Percentiles rank a stretch among this genome's conserved stretches.
Conservation (phyloP, 2,113 vertebrate genomes). For the Brachypodius melanocephalos region DNA sequence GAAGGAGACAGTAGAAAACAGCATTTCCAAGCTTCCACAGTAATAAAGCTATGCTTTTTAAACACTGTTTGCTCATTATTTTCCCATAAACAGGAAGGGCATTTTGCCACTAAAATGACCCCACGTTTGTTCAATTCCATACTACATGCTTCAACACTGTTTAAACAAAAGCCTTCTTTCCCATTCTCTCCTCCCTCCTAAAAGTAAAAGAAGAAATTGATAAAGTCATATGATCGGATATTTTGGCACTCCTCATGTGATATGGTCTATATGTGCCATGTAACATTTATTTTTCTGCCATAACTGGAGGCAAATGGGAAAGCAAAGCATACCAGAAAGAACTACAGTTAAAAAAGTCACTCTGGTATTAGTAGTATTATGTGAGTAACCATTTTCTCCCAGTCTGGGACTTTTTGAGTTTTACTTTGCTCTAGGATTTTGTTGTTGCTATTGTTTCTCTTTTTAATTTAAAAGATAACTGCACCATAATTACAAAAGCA, state of each 20-base stretch:
- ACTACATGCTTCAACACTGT: background rate
- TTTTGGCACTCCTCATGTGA: background rate
- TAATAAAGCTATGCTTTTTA: background rate
- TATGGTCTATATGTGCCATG: background rate
- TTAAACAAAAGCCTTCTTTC: background rate
- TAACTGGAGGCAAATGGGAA: background rate
- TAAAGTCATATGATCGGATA: background rate
- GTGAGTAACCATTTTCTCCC: background rate
- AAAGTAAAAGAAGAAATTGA: background rate
- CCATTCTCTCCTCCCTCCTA: background rate
- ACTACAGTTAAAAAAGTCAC: background rate
- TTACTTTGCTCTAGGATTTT: background rate
- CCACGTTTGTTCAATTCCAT: background rate
- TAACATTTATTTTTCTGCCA: background rate
- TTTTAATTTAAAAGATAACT: background rate
- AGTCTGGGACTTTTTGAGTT: background rate
- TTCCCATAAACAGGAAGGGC: background rate
- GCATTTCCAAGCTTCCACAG: background rate
- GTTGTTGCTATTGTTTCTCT: background rate
- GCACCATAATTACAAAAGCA: background rate
- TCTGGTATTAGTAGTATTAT: background rate
- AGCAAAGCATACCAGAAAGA: background rate
- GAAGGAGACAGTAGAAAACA: background rate
- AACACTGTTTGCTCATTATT: background rate
- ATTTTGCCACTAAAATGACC: background rate